Conservation (phyloP, 2,797 vertebrate species). For the Phataginus tricuspis region DNA sequence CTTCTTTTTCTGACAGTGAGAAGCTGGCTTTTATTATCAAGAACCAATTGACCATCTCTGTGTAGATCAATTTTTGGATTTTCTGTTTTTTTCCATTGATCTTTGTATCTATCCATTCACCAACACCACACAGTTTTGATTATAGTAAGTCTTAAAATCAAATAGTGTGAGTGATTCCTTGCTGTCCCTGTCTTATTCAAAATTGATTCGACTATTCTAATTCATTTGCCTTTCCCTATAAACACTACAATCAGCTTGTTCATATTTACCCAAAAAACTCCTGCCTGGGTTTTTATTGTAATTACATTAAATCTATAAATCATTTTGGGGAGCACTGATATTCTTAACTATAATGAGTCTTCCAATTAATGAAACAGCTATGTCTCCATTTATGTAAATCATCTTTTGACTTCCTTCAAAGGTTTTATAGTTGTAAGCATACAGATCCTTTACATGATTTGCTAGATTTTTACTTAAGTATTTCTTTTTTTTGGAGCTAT, state of each 20-base stretch:
- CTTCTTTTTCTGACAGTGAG: not conserved
- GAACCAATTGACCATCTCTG: not conserved
- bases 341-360: not conserved
- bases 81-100: not conserved
- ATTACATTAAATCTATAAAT: not conserved
- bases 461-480: not conserved
- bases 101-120: not conserved
- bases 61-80: not conserved
- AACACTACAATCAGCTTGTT: not conserved
- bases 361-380: not conserved
- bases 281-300: not conserved
- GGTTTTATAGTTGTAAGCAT: not conserved
- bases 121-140: not conserved
- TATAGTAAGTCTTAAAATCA: not conserved
- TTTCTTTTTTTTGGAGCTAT: not conserved
- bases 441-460: not conserved
- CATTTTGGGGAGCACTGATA: not conserved
- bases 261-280: not conserved
- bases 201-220: not conserved
- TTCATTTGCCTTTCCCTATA: not conserved
- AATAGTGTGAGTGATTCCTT: not conserved
- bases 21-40: not conserved
- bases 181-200: not conserved
- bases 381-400: not conserved
- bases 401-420: constrained; percentile 27